phyloP scores from a whole-genome alignment of 2,113 vertebrate species.

The Jacana jacana region DNA sequence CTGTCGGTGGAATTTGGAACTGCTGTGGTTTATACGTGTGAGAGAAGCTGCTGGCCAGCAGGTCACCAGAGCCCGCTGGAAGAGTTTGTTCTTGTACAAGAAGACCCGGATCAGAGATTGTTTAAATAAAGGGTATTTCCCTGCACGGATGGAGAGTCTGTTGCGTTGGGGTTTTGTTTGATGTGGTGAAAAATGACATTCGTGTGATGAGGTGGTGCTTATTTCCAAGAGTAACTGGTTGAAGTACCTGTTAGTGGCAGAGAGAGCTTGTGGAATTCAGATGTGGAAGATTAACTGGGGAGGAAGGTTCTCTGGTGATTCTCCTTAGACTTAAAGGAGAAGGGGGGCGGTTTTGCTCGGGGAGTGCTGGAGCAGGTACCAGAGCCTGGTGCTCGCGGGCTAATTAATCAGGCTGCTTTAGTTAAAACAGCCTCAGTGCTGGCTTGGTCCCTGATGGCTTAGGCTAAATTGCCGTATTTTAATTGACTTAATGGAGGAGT shows the following conservation, averaged over 20 bases:
- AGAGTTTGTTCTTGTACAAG: conserved; percentile 82
- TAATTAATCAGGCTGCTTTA: fast-evolving
- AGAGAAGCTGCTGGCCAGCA: conserved; percentile 83
- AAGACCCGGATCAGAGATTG: conserved; percentile 83
- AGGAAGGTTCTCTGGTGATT: background rate
- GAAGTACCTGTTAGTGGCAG: background rate
- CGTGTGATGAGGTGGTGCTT: background rate
- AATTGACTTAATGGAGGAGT: background rate
- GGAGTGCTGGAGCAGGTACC: fast-evolving
- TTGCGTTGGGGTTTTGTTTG: background rate
- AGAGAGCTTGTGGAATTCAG: background rate
- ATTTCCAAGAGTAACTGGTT: background rate
- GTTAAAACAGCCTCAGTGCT: background rate
- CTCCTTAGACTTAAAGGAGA: background rate
- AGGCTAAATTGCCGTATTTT: background rate
- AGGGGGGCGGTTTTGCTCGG: background rate
- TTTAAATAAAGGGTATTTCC: conserved; percentile 76
- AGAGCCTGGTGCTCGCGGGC: fast-evolving
- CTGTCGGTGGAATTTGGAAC: conserved; percentile 84
- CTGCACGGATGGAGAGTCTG: conserved; percentile 1
- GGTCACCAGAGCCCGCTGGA: conserved; percentile 71
- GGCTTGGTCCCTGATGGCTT: background rate
- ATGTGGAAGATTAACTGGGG: background rate
- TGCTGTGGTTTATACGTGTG: conserved; percentile 81
- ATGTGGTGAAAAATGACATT: background rate